Evolutionary conservation across 2,797 vertebrate species (phyloP).

Genomic region (Poeciliopsis turneri): DNA sequence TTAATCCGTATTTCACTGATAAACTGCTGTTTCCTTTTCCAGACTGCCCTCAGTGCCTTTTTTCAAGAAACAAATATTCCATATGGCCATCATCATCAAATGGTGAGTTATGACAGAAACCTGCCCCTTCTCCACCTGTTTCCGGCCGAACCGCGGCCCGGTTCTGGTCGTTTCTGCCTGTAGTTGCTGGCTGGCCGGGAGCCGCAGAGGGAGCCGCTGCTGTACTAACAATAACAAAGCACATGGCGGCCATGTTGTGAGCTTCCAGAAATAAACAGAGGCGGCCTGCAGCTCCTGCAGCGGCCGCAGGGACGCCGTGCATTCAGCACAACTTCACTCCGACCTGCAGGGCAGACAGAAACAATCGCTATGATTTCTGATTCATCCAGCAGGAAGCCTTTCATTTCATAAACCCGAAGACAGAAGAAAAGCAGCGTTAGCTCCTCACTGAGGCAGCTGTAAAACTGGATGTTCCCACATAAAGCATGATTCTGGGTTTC

Average conservation of each 20-base stretch:
- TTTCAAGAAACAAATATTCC: slow-evolving; percentile 98
- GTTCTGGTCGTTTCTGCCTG: neutral
- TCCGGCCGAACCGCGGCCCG: neutral
- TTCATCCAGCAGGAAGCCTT: neutral
- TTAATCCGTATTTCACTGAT: neutral
- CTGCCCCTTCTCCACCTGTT: neutral
- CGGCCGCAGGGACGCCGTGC: slow-evolving; percentile 30
- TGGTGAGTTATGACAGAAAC: slow-evolving; percentile 85
- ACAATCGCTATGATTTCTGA: too few species aligned
- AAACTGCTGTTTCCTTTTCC: slow-evolving; percentile 42
- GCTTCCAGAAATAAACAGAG: slow-evolving; percentile 86
- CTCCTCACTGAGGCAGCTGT: neutral
- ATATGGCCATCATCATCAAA: slow-evolving; percentile 97
- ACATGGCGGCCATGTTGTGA: slow-evolving; percentile 87
- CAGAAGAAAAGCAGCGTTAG: too few species aligned
- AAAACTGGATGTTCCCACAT: neutral
- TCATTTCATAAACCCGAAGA: neutral
- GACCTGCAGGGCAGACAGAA: too few species aligned
- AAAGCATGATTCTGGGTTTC: neutral
- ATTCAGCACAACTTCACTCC: neutral
- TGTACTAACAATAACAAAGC: slow-evolving; percentile 85
- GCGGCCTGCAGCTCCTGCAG: slow-evolving; percentile 68
- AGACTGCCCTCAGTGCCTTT: slow-evolving; percentile 98
- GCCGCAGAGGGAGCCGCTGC: slow-evolving; percentile 55
- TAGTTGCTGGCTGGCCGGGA: neutral